Percentiles rank a stretch among this genome's conserved stretches.
Conservation (phyloP, 2,797 vertebrate genomes). For the Neopelma chrysocephalum region DNA sequence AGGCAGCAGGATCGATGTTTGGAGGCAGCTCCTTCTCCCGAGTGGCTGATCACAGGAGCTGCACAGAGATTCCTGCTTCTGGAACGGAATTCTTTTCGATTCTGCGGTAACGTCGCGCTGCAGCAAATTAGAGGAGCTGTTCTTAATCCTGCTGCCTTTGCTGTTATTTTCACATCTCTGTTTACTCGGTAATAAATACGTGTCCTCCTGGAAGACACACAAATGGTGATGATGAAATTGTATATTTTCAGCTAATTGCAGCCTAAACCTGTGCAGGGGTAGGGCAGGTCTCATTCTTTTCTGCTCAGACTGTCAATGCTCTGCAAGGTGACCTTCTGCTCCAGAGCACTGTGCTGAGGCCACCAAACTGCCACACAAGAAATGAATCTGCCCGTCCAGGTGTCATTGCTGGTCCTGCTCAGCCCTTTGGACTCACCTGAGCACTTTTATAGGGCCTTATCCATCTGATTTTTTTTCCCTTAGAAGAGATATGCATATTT, state of each 20-base stretch:
- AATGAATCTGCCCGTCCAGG: not conserved
- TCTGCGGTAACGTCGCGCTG: not conserved
- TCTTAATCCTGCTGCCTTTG: not conserved
- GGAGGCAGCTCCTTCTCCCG: not conserved
- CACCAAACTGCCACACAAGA: not conserved
- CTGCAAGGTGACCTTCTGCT: slow-evolving; percentile 6
- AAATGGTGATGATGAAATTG: not conserved
- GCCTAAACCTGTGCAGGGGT: not conserved
- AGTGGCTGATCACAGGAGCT: not conserved
- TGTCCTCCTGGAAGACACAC: not conserved
- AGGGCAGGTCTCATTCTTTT: not conserved
- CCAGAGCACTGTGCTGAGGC: not conserved
- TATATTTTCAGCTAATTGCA: not conserved
- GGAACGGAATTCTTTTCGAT: not conserved
- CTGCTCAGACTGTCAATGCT: not conserved
- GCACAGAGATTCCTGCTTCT: not conserved
- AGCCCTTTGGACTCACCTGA: not conserved
- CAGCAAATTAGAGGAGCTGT: not conserved
- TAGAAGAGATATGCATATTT: not conserved
- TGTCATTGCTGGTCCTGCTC: not conserved
- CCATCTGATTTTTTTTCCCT: not conserved
- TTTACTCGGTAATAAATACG: not conserved
- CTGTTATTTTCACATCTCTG: slow-evolving; percentile 7
- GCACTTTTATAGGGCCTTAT: not conserved
- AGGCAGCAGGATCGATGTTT: not conserved